These are phyloP conservation scores for Apotomis turbidana DNA, from an alignment of 2,888 invertebrate genomes.

Conservation along the genomic window DNA sequence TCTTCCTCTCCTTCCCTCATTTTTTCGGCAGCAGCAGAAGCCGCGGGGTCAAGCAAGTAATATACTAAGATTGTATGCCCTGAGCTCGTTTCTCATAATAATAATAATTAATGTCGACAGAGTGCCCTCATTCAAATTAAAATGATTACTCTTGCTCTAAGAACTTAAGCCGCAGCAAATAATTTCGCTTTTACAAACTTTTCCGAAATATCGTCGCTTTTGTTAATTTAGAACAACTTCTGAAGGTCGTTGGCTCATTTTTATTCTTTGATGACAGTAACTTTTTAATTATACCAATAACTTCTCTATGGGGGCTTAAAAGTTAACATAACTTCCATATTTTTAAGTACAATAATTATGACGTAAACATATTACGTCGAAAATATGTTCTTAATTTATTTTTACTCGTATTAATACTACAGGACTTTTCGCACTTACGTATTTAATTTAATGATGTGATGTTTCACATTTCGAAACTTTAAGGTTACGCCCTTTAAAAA, in stretches of 20 bases:
- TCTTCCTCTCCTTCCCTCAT: too few species aligned
- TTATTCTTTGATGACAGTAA: constrained; percentile 42
- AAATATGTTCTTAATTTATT: not conserved
- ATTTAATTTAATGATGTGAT: too few species aligned
- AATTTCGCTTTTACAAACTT: constrained; percentile 50
- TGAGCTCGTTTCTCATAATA: constrained; percentile 45
- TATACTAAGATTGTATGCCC: constrained; percentile 42
- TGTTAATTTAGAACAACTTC: constrained; percentile 49
- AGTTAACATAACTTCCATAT: constrained; percentile 2
- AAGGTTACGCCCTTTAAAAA: too few species aligned
- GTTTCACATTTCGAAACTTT: too few species aligned
- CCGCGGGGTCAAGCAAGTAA: not conserved
- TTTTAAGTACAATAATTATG: constrained; percentile 4
- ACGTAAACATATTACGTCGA: not conserved
- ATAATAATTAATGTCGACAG: constrained; percentile 48
- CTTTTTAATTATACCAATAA: constrained; percentile 37
- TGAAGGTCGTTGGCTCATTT: constrained; percentile 39
- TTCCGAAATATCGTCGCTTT: constrained; percentile 48
- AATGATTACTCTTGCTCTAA: constrained; percentile 53
- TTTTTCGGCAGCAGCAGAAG: not conserved
- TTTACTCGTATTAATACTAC: too few species aligned
- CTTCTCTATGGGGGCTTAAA: constrained; percentile 2
- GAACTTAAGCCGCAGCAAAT: constrained; percentile 51
- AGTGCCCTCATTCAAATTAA: constrained; percentile 52
- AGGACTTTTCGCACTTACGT: too few species aligned